These are phyloP conservation scores for Chrysolina haemoptera DNA, from an alignment of 2,888 invertebrate species.

Conservation along the genomic window DNA sequence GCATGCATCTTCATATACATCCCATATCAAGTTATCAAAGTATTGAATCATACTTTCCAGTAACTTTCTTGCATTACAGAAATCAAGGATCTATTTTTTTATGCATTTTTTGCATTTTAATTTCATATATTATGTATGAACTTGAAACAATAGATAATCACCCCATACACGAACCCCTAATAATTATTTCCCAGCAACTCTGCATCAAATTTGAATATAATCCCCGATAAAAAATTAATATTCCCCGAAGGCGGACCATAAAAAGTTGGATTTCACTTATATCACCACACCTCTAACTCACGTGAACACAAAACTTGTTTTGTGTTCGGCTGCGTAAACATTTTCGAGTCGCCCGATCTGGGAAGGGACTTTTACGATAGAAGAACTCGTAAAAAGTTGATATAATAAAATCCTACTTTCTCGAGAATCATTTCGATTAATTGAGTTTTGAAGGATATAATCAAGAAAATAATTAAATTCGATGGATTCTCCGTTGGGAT, in stretches of 20 bases:
- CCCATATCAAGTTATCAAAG: too few relatives aligned
- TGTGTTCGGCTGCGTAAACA: conserved; percentile 1
- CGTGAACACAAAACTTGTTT: conserved; percentile 7
- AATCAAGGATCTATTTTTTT: too few relatives aligned
- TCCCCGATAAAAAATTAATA: conserved; percentile 10
- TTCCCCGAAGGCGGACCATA: neutral
- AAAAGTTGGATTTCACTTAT: conserved; percentile 5
- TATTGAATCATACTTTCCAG: too few relatives aligned
- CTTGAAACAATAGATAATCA: too few relatives aligned
- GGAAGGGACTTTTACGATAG: conserved; percentile 11
- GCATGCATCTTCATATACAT: too few relatives aligned
- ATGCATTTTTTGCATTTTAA: too few relatives aligned
- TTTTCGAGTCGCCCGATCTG: neutral
- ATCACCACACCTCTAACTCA: conserved; percentile 9
- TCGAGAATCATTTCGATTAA: conserved; percentile 25
- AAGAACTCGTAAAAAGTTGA: conserved; percentile 26
- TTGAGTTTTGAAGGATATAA: conserved; percentile 27
- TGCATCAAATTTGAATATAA: neutral
- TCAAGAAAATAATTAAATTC: conserved; percentile 24
- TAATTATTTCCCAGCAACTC: neutral
- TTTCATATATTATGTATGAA: too few relatives aligned
- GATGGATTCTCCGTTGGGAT: conserved; percentile 9
- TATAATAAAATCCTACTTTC: conserved; percentile 19
- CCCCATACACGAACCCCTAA: neutral
- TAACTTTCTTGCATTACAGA: too few relatives aligned